Evolutionary conservation across 1,140 invertebrate species (phyloP).

Genomic region (Ips typographus): DNA sequence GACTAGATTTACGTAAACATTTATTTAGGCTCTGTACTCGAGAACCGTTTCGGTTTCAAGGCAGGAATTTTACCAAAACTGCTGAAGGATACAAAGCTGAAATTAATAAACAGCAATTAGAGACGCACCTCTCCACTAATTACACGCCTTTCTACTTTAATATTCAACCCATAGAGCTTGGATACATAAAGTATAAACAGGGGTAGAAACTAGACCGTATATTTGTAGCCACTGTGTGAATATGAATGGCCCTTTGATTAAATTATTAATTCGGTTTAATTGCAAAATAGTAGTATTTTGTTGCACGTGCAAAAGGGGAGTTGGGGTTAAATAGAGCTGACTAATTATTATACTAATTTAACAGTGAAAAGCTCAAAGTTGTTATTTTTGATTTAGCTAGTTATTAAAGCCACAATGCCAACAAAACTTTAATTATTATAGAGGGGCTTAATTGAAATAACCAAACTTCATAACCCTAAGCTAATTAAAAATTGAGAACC

Average conservation of each 20-base stretch:
- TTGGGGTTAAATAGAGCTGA: too few relatives aligned
- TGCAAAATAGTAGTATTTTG: constrained; percentile 3
- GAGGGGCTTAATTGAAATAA: too few relatives aligned
- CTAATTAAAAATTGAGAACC: background rate
- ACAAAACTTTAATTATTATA: too few relatives aligned
- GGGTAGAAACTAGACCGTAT: constrained; percentile 15
- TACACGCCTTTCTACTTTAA: constrained; percentile 15
- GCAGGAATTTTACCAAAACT: background rate
- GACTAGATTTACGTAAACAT: background rate
- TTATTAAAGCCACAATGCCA: too few relatives aligned
- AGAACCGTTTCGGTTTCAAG: background rate
- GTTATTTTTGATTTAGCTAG: too few relatives aligned
- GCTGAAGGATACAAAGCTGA: background rate
- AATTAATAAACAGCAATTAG: constrained; percentile 9
- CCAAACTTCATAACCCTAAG: too few relatives aligned
- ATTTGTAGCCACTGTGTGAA: constrained; percentile 16
- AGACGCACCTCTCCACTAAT: constrained; percentile 19
- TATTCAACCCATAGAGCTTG: constrained; percentile 17
- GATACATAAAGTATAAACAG: constrained; percentile 24
- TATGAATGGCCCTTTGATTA: constrained; percentile 18
- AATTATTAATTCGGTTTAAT: constrained; percentile 17
- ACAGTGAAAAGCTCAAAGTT: too few relatives aligned
- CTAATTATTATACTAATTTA: too few relatives aligned
- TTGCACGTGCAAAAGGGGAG: background rate
- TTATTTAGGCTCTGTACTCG: background rate